Base-by-base conservation (phyloP, 2,888 invertebrate genomes). In the Metallyticus violacea region DNA sequence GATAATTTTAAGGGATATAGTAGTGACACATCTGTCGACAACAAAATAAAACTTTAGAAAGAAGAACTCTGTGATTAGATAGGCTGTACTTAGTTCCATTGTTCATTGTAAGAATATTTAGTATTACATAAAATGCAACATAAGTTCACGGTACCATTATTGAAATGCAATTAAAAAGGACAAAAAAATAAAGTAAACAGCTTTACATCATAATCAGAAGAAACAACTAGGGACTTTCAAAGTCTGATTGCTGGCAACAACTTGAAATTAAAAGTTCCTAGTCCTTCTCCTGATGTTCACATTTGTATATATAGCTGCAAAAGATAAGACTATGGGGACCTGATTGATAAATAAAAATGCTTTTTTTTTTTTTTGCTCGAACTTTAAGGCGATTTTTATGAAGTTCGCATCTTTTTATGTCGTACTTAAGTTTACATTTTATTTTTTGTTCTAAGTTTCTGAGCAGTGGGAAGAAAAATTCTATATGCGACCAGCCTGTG, bases 401-500 rank as follows among this genome's bases (percentile, higher is more conserved):
- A 25, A 81, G 28, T 77, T 30, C 79, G 79, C 79, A 85, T 79
- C 85, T 77, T 62, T 85, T 79, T 85, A 40, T 76, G 82, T 76
- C 82, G 85, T 78, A 77, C 26, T 84, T 83, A 84, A 40, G 79
- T 85, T 79, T 62, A 62, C 15, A 62, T 62, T 62, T 62, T 62
- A 9, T 62, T 77, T 26, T 77, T 85, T 85, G 29, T 77, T 62
- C 76, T 81, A 80, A 81, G 86, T 84, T 85, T 84, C 79, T 25
- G 78, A 77, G 86, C 85, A 83, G 77, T 79, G 84, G 85, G 81
- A 82, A 86, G 82, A 82, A 82, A 81, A 82, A 76, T 82, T 82
- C 62, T 85, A 82, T 86, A 86, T 87, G 87, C 82, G 87, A 87
- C 87, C 87, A 87, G 87, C 87, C 81, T 81, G 80, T 79, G 87